Evolutionary conservation across 2,797 vertebrate genomes (phyloP), one percentile per base, ranked within the genome.

Genomic region (Sebastes melanostomus): DNA sequence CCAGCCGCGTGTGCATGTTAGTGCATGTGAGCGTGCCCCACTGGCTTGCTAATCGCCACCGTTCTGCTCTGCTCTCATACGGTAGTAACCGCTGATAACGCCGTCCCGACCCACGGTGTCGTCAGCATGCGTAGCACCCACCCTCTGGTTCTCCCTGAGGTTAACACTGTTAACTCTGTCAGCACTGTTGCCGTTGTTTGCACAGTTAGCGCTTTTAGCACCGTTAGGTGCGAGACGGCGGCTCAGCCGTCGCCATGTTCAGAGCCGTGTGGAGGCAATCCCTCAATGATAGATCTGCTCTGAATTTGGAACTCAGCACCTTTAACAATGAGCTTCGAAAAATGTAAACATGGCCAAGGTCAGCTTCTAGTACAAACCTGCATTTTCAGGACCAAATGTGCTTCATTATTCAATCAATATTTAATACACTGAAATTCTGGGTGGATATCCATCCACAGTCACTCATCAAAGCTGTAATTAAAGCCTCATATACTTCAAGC

Each of bases 191-290:
- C 6, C 8, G 50, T 52, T 52, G 20, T 52, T n/a, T 52, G 20
- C 50, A n/a, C 8, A 7, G 14, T 46, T 46, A 46, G 42, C 14
- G 14, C 14, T 46, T 46, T 46, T 46, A 46, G 42, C 16, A 46
- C 16, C 16, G 3, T 7, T 18, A 18, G 16, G 42, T 18, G 16
- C 42, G 16, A 46, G 6, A 0, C 42, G 6, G 14, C 1, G 3
- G 6, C 14, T 46, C 42, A 46, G 42, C 14, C 14, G 3, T 18
- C 42, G 14, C 42, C 42, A 46, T 18, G 42, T 46, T 46, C 42
- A 46, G 42, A 46, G 5, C 7, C 16, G 7, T 18, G 42, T 18
- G 16, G 42, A 46, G 16, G 16, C 16, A 5, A 29, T 27, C 16
- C 58, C 58, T 60, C 16, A 2, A 60, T 30, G 16, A 18, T 10